Evolutionary conservation across 2,888 invertebrate genomes (phyloP).

Genomic region (Macrosiphum euphorbiae): DNA sequence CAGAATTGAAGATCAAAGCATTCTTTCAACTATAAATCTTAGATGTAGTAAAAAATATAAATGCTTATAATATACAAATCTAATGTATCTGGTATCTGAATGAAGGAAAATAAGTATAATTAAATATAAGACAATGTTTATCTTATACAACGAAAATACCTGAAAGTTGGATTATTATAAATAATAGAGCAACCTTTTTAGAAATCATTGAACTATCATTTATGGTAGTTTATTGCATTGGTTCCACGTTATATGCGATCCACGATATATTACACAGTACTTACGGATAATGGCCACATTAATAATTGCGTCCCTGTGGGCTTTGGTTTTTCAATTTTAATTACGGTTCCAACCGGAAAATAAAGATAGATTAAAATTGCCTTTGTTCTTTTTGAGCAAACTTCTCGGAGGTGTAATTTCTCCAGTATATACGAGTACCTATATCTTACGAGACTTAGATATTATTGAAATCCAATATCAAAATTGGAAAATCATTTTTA

Average conservation of each 20-base stretch:
- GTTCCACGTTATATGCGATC: not conserved
- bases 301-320: not conserved
- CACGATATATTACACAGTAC: not conserved
- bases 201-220: not conserved
- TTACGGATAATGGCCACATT: not conserved
- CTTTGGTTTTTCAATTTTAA: not conserved
- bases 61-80: not conserved
- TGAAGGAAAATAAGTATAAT: not conserved
- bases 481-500: not conserved
- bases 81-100: not conserved
- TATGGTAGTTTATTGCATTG: not conserved
- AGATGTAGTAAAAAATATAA: not conserved
- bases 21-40: too few species aligned
- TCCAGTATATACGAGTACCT: not conserved
- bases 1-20: too few species aligned
- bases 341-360: not conserved
- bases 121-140: too few species aligned
- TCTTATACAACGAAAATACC: not conserved
- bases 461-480: not conserved
- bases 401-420: not conserved
- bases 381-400: not conserved
- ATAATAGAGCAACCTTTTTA: not conserved
- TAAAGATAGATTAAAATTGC: not conserved
- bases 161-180: not conserved
- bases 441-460: not conserved